These are phyloP conservation scores for Aphidius colemani DNA, from an alignment of 2,888 invertebrate genomes.

Conservation along the genomic window DNA sequence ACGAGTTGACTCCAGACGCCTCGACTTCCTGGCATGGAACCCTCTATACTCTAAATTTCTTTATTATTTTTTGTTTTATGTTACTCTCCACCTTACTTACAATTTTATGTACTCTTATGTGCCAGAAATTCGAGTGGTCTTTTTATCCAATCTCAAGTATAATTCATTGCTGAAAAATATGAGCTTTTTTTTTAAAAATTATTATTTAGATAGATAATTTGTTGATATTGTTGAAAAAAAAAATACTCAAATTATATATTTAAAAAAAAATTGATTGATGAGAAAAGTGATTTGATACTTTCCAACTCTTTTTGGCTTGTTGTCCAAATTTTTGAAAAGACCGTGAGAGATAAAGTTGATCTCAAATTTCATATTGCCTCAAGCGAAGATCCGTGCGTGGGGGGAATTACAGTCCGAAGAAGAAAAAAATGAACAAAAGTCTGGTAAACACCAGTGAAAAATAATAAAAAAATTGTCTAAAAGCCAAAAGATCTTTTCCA, in stretches of 20 bases:
- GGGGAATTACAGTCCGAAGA: slow-evolving; percentile 10
- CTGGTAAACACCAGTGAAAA: slow-evolving; percentile 13
- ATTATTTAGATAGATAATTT: too few species aligned
- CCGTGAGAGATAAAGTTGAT: slow-evolving; percentile 3
- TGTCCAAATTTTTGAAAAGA: slow-evolving; percentile 13
- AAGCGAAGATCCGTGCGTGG: slow-evolving; percentile 21
- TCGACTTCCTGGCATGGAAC: slow-evolving; percentile 23
- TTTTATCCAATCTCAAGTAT: slow-evolving; percentile 14
- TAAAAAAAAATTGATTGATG: too few species aligned
- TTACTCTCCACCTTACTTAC: slow-evolving; percentile 25
- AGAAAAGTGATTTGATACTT: background rate
- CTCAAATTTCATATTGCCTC: slow-evolving; percentile 21
- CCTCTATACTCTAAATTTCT: background rate
- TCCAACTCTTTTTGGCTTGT: slow-evolving; percentile 16
- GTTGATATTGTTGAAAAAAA: too few species aligned
- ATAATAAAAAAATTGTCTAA: slow-evolving; percentile 15
- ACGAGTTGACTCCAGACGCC: slow-evolving; percentile 27
- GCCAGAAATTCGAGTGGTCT: slow-evolving; percentile 19
- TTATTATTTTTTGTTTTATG: background rate
- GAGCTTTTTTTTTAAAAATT: too few species aligned
- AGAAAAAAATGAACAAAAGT: slow-evolving; percentile 6
- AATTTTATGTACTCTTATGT: background rate
- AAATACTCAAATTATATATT: too few species aligned
- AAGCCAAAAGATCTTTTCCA: background rate
- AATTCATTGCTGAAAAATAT: too few species aligned